Base-by-base conservation (phyloP, 2,797 vertebrate species). In the Holocentrus rufus region DNA sequence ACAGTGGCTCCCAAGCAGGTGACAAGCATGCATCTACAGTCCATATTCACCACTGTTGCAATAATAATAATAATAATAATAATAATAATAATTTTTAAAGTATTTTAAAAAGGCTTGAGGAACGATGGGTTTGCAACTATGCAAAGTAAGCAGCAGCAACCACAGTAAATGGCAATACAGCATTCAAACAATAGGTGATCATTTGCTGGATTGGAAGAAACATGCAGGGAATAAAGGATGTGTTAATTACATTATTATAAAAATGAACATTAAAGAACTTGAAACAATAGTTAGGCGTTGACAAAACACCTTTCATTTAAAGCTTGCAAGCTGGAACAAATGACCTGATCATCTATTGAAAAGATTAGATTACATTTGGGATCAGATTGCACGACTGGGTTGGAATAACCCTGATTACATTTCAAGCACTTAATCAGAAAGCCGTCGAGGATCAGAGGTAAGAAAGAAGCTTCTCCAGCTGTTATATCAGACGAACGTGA, bases 61-160 rank as follows among this genome's bases (percentile, higher is more conserved):
- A n/a, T n/a, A n/a, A n/a, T n/a, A n/a, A n/a, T n/a, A n/a, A n/a
- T n/a, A n/a, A n/a, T n/a, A 68, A 85, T 88, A 83, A 86, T 89
- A 77, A 88, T n/a, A n/a, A 83, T 72, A 74, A 55, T 80, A 70
- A 85, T 85, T 60, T 87, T 53, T 73, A 60, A 4, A 5, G 31
- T 34, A 5, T 34, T 34, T 5, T 4, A 34, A 34, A 34, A 4
- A 34, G 31, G 2, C 5, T 34, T 34, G 31, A 34, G 31, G 31
- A 34, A 8, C 31, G 8, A 8, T 34, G 31, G 31, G 5, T 34
- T 34, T 34, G n/a, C n/a, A n/a, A n/a, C n/a, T n/a, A n/a, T n/a
- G n/a, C n/a, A n/a, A n/a, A n/a, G n/a, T n/a, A n/a, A n/a, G n/a
- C n/a, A 34, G 31, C 31, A 34, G 31, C 8, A 5, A 3, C 8